Evolutionary conservation across 2,113 vertebrate species (phyloP).

Genomic region (Alligator sinensis): DNA sequence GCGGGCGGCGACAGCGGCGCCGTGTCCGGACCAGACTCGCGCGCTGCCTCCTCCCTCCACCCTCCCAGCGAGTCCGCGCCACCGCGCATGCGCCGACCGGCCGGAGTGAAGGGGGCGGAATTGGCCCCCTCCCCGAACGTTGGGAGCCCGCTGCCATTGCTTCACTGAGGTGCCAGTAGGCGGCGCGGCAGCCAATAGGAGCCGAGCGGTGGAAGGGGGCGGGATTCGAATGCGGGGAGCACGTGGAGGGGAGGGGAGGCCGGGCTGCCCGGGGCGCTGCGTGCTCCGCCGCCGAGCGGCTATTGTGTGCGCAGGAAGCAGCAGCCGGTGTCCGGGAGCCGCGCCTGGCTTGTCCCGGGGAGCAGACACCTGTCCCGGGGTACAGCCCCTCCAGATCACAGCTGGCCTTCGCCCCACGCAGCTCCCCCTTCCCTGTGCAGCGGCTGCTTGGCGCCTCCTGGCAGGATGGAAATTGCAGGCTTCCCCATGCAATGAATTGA

Average conservation of each 20-base stretch:
- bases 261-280: constrained; percentile 26
- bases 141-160: not conserved
- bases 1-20: not conserved
- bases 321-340: constrained; percentile 6
- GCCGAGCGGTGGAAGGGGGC: constrained; percentile 10
- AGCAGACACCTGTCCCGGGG: not conserved
- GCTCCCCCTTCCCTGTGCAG: no score
- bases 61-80: not conserved
- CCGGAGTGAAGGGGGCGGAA: not conserved
- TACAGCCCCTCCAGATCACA: no score
- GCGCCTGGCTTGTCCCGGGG: not conserved
- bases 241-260: not conserved
- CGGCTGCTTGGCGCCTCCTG: not conserved
- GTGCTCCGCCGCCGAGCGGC: not conserved
- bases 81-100: constrained; percentile 38
- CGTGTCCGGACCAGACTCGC: not conserved
- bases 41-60: not conserved
- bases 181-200: not conserved
- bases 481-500: not conserved
- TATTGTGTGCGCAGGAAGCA: not conserved
- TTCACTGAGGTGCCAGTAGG: not conserved
- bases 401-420: no score
- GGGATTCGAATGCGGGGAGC: no score
- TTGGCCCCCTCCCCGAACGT: not conserved
- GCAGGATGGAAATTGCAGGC: not conserved